A percentile compares a stretch with the other conserved stretches of the same genome.
These are phyloP conservation scores for Epinotia bilunana DNA, from an alignment of 2,888 invertebrate species.

Conservation along the genomic window DNA sequence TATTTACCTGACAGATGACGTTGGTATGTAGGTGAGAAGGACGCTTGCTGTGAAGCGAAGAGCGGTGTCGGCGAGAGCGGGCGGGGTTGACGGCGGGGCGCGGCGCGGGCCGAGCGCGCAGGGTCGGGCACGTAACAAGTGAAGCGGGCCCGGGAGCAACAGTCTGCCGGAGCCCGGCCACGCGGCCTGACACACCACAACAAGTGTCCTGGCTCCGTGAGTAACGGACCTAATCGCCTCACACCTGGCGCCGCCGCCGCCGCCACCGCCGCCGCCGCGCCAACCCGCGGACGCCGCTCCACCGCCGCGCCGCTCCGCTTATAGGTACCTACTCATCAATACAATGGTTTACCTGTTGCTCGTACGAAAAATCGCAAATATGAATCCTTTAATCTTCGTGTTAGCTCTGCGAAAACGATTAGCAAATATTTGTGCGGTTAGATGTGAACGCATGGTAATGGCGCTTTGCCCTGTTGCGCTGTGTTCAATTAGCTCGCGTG, in stretches of 20 bases:
- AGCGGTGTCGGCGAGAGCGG: slow-evolving; percentile 76
- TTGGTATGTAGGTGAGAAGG: slow-evolving; percentile 64
- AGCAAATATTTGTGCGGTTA: slow-evolving; percentile 35
- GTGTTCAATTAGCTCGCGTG: slow-evolving; percentile 39
- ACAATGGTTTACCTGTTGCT: slow-evolving; percentile 73
- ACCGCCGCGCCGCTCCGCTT: slow-evolving; percentile 44
- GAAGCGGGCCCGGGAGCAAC: slow-evolving; percentile 84
- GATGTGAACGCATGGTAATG: slow-evolving; percentile 30
- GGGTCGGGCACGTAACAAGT: slow-evolving; percentile 82
- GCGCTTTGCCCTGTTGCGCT: slow-evolving; percentile 41
- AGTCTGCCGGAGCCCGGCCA: slow-evolving; percentile 84
- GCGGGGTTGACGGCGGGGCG: slow-evolving; percentile 65
- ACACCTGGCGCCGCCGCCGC: slow-evolving; percentile 47
- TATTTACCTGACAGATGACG: slow-evolving; percentile 49
- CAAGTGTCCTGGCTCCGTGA: slow-evolving; percentile 74
- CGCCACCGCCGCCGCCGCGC: slow-evolving; percentile 47
- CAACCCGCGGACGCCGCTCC: slow-evolving; percentile 40
- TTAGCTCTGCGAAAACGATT: slow-evolving; percentile 40
- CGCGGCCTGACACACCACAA: slow-evolving; percentile 75
- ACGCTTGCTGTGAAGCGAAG: slow-evolving; percentile 79
- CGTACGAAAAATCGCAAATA: slow-evolving; percentile 55
- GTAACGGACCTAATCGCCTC: slow-evolving; percentile 62
- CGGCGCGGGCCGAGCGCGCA: slow-evolving; percentile 60
- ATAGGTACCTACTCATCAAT: slow-evolving; percentile 52
- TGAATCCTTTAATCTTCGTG: slow-evolving; percentile 36